Evolutionary conservation across 2,888 invertebrate genomes (phyloP).

Genomic region (Tenthredo notha): DNA sequence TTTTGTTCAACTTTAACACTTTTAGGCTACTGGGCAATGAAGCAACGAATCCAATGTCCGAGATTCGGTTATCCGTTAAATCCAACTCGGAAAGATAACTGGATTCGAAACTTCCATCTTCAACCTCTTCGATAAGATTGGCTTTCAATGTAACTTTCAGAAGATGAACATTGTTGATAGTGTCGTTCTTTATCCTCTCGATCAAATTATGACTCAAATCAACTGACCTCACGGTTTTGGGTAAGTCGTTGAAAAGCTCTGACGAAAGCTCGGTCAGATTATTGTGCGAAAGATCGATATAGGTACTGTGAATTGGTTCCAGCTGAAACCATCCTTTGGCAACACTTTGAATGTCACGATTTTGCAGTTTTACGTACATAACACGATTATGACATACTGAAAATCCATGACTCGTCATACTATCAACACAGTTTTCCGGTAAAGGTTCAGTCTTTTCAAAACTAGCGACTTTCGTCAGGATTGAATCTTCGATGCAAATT

Average conservation of each 20-base stretch:
- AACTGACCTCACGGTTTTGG: conserved; percentile 60
- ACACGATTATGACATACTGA: conserved; percentile 19
- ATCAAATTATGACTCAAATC: conserved; percentile 63
- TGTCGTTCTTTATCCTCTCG: conserved; percentile 58
- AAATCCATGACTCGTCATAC: conserved; percentile 38
- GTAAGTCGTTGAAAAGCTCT: conserved; percentile 68
- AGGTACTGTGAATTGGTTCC: conserved; percentile 55
- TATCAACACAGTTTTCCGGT: conserved; percentile 58
- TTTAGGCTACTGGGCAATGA: conserved; percentile 64
- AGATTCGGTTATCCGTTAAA: conserved; percentile 61
- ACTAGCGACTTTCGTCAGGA: conserved; percentile 58
- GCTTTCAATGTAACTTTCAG: conserved; percentile 73
- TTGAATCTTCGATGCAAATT: conserved; percentile 33
- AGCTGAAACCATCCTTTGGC: conserved; percentile 68
- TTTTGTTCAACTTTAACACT: conserved; percentile 58
- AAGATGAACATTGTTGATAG: conserved; percentile 68
- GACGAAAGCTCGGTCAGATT: conserved; percentile 65
- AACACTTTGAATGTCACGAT: conserved; percentile 63
- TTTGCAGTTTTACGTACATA: conserved; percentile 58
- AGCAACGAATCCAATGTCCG: conserved; percentile 60
- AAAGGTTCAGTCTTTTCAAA: conserved; percentile 56
- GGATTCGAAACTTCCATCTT: conserved; percentile 72
- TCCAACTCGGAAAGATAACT: conserved; percentile 67
- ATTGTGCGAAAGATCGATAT: conserved; percentile 65
- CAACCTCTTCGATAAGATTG: conserved; percentile 75